phyloP scores from a whole-genome alignment of 2,797 vertebrate species.

The Enteromius argenteus region DNA sequence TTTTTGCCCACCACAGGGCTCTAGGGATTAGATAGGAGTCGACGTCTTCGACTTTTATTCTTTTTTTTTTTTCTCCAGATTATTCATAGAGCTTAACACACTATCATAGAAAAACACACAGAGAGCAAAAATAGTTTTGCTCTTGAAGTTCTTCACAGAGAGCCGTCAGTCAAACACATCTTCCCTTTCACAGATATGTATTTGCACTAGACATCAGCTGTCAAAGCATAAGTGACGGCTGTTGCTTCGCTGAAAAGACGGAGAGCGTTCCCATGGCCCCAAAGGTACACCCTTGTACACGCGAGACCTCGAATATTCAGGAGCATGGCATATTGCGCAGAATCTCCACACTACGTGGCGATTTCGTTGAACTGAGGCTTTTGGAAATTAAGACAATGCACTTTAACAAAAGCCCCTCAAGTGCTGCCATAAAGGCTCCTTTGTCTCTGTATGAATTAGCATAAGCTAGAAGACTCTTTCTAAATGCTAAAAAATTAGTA shows the following conservation, averaged over 20 bases:
- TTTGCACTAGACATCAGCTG: conserved; percentile 66
- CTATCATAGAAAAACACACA: conserved; percentile 58
- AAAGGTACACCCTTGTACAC: conserved; percentile 73
- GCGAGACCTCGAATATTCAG: conserved; percentile 77
- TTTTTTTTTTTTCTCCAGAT: conserved; percentile 5
- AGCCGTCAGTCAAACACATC: conserved; percentile 43
- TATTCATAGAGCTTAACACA: conserved; percentile 64
- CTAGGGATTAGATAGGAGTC: conserved; percentile 51
- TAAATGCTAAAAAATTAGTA: conserved; percentile 72
- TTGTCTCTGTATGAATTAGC: conserved; percentile 73
- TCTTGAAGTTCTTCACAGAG: conserved; percentile 46
- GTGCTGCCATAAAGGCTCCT: conserved; percentile 70
- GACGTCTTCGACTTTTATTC: conserved; percentile 21
- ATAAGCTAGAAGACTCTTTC: conserved; percentile 65
- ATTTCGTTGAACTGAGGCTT: conserved; percentile 64
- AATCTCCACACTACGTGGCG: conserved; percentile 59
- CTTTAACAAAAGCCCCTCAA: conserved; percentile 69
- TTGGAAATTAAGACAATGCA: conserved; percentile 82
- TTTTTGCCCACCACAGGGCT: conserved; percentile 43
- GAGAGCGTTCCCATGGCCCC: conserved; percentile 82
- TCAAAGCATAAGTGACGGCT: conserved; percentile 69
- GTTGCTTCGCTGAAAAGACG: conserved; percentile 64
- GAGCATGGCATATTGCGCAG: conserved; percentile 70
- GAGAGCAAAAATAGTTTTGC: conserved; percentile 36
- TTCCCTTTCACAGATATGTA: conserved; percentile 51